Base-by-base conservation (phyloP, 2,888 invertebrate species). In the Gymnoscelis rufifasciata region DNA sequence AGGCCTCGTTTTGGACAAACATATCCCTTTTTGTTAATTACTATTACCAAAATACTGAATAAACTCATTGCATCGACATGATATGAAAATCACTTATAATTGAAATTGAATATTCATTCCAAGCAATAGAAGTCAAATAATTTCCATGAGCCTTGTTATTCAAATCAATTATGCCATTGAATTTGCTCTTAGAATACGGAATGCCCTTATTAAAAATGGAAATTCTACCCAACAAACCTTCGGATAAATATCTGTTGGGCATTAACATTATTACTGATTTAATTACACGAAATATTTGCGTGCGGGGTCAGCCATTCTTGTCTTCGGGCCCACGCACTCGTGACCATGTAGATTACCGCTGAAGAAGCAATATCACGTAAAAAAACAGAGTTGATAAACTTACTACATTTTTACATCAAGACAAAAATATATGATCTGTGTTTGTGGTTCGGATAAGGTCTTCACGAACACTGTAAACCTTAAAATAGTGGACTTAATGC, bases 241-340 rank as follows among this genome's bases (percentile, higher is more conserved):
- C 10, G 43, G 51, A 61, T 61, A 60, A 54, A 53, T 69, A 65
- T 67, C 61, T 56, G 54, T 48, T 41, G 46, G 55, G 48, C 56
- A 67, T 67, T 66, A 64, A 52, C 53, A 63, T 66, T 64, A 62
- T 66, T 64, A 64, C 60, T 43, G 59, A 66, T 68, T 65, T 70
- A 71, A 73, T 71, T 68, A 62, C 61, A 60, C 60, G 62, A 59
- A 61, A 65, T 62, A 66, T 64, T 71, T 31, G 66, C 73, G 66
- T 70, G 71, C 64, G 47, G 47, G 55, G 50, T 58, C 57, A 56
- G 60, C 62, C 62, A 66, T 65, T 61, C 14, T 33, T 33, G 15
- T 14, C 14, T 33, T n/a, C 31, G 5, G 19, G 19, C 19, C 19
- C 2, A 19, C 19, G 5, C 19, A 19, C 2, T 19, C 19, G 5